Evolutionary conservation across 2,888 invertebrate genomes (phyloP).

Genomic region (Odontocolon sp.): DNA sequence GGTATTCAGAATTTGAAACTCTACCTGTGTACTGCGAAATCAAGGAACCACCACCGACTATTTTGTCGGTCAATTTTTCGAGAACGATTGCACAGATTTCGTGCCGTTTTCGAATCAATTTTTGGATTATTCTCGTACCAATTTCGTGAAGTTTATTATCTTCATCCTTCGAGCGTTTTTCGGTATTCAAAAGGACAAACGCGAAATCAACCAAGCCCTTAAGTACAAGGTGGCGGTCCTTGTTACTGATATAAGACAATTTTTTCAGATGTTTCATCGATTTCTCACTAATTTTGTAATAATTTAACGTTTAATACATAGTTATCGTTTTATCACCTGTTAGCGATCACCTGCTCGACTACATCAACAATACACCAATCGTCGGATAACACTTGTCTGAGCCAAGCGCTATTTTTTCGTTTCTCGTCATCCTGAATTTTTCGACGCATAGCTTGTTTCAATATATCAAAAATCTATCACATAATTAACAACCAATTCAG

Average conservation of each 20-base stretch:
- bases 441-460: conserved; percentile 74
- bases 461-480: conserved; percentile 76
- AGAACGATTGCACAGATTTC: conserved; percentile 83
- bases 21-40: conserved; percentile 84
- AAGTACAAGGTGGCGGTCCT: conserved; percentile 82
- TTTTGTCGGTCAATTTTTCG: conserved; percentile 83
- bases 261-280: neutral
- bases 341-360: conserved; percentile 81
- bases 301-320: neutral
- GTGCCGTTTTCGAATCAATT: conserved; percentile 83
- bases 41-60: conserved; percentile 82
- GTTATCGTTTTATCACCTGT: conserved; percentile 76
- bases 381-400: conserved; percentile 80
- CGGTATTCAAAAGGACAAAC: conserved; percentile 80
- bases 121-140: conserved; percentile 83
- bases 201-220: conserved; percentile 82
- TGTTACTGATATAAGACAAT: conserved; percentile 74
- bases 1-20: neutral
- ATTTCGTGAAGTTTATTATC: conserved; percentile 80
- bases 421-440: conserved; percentile 81
- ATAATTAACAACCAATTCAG: neutral
- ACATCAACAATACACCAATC: conserved; percentile 78
- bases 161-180: conserved; percentile 78
- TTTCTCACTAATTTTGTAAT: too few relatives aligned
- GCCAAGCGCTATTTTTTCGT: conserved; percentile 83